phyloP scores from a whole-genome alignment of 2,888 invertebrate genomes.

The Pammene aurita region DNA sequence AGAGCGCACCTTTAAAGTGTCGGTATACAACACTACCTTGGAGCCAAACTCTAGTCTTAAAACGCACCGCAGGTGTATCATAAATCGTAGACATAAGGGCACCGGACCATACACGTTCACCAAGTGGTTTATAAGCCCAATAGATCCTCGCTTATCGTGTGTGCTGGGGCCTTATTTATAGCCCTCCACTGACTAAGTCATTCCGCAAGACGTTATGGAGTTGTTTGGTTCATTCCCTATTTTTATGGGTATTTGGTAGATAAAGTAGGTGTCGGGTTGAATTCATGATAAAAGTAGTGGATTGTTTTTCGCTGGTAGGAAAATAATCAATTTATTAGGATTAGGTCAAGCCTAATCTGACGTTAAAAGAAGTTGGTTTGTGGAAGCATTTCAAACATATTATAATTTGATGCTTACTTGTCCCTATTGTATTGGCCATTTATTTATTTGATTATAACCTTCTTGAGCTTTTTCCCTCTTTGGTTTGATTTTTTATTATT shows the following conservation, averaged over 20 bases:
- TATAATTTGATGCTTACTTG: no score
- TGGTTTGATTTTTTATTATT: no score
- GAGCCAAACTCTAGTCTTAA: constrained; percentile 32
- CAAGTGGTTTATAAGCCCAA: constrained; percentile 75
- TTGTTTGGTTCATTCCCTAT: constrained; percentile 60
- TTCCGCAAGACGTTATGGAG: constrained; percentile 65
- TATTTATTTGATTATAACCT: no score
- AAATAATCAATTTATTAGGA: background rate
- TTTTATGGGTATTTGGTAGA: constrained; percentile 43
- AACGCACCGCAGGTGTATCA: constrained; percentile 63
- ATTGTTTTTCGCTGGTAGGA: constrained; percentile 42
- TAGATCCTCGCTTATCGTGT: constrained; percentile 76
- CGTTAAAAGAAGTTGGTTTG: background rate
- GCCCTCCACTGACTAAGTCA: constrained; percentile 68
- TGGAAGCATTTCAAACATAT: background rate
- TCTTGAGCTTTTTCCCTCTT: no score
- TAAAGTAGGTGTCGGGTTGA: constrained; percentile 43
- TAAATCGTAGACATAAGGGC: constrained; percentile 64
- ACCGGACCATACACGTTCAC: constrained; percentile 54
- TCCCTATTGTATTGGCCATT: no score
- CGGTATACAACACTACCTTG: constrained; percentile 9
- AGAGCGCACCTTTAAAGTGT: background rate
- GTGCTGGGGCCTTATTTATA: constrained; percentile 67
- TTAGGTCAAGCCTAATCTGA: constrained; percentile 16
- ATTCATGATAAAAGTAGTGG: constrained; percentile 43